Base-by-base conservation (phyloP, 2,113 vertebrate species). In the Cololabis saira region DNA sequence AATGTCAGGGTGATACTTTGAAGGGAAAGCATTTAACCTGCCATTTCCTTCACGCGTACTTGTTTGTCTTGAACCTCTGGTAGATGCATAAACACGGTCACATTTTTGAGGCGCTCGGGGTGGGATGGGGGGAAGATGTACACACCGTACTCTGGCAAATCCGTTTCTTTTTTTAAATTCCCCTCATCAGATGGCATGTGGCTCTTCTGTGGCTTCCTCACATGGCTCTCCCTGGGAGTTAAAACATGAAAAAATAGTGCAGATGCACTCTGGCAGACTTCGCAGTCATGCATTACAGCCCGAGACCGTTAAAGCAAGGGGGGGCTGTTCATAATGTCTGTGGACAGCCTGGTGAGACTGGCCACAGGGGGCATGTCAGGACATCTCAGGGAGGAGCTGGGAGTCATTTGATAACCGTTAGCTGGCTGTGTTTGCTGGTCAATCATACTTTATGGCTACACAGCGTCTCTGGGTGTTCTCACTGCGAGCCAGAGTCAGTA, bases 371-470 rank as follows among this genome's bases (percentile, higher is more conserved):
- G 65, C 64, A 30, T 71, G 68, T 70, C 70, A 24, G 53, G 14
- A 18, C 1, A 16, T 59, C 71, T 73, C 66, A 15, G 57, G 48
- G 52, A 51, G 63, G 69, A 77, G 62, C 27, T 37, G 7, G 13
- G 37, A 56, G 58, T 83, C 54, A 61, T 76, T 74, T 62, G 40
- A 52, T 78, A 58, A 67, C 70, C n/a, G 21, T 72, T 42, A 41
- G 56, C 68, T 8, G 12, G 42, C 58, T 62, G 61, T 71, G 42
- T 18, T 73, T 57, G 49, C 62, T 70, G 69, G 59, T 65, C 71
- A 60, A 54, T 79, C 71, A 43, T 76, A 75, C 69, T 59, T 81
- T 82, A 83, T 66, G 79, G 77, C 47, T 63, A 27, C 66, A 65
- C 63, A 61, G 67, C 56, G 58, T 76, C 52, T 65, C 3, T 49